Base-by-base conservation (phyloP, 2,888 invertebrate genomes). In the Drosophila prolongata region DNA sequence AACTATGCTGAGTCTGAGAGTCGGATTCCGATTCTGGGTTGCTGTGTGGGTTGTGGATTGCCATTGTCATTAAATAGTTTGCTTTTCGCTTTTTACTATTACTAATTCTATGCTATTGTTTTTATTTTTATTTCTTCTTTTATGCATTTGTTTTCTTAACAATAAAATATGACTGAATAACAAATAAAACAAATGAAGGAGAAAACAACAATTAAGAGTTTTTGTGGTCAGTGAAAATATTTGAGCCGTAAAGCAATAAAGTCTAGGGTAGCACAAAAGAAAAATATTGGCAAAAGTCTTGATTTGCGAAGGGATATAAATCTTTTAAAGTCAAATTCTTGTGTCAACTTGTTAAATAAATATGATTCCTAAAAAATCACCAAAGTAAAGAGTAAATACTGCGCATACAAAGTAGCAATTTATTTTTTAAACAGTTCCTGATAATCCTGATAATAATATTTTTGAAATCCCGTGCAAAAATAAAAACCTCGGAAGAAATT, bases 31-130 rank as follows among this genome's bases (percentile, higher is more conserved):
- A 62, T 54, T 70, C 61, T 46, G 65, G 64, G 55, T 35, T 55
- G 27, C 19, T 38, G 46, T 68, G 68, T 70, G 52, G 16, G 55
- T 42, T 42, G 46, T 3, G 30, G 30, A 37, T 52, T 34, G 52
- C 43, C 30, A 50, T 35, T 66, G 61, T 68, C 75, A 70, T 80
- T 78, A 71, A 77, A 80, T 86, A 80, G 87, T 78, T 75, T 37
- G 42, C 60, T 60, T 77, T 50, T 54, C 42, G 27, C 35, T 52
- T 69, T 65, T 44, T 68, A 46, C 54, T 60, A 42, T 59, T 19
- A 59, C 58, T 57, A 59, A 30, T 57, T 57, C 30, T 59, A 13
- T 35, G 30, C 62, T 46, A 68, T 53, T 65, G 68, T 65, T 67
- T 67, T 54, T 68, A 34, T 35, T 35, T 38, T 43, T 68, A 34